Evolutionary conservation across 2,888 invertebrate species (phyloP), one percentile per base, ranked within the genome.

Genomic region (Leptogaster cylindrica): DNA sequence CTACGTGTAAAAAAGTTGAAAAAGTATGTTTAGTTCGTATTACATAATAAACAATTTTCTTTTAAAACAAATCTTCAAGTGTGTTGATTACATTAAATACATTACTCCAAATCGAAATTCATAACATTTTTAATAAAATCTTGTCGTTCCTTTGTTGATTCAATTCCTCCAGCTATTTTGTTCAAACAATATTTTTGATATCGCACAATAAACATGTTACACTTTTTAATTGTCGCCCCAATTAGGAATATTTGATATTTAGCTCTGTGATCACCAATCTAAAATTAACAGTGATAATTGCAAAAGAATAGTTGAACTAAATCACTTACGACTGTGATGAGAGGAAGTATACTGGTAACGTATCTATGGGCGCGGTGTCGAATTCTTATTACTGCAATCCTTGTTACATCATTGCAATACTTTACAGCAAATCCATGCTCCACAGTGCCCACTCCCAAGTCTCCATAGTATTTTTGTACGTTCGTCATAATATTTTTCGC

Each of bases 201-300:
- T 69, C 83, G 85, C 75, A 88, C 83, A 66, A 92, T 85, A 75
- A 88, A 91, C 72, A 86, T 86, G 75, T 89, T 91, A 79, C 92
- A 91, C 71, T 92, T 90, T 78, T 87, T 89, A 63, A 93, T 83
- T 12, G 92, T 91, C 2, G 92, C 92, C 18, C 92, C 91, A 1
- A 87, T 84, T 77, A 92, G 91, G 3, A 92, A 77, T 14, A 88
- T 89, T 58, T 84, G 85, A 20, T 91, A 77, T 63, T 81, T 83
- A 0, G 89, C 88, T 55, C 82, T 80, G 70, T 86, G 82, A 23
- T 85, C 85, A 7, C 87, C 88, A 41, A 92, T 82, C 80, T 81
- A 7, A 69, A 72, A 46, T 68, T 23, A 23, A 27, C 6, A 46
- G 31, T 33, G 23, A 14, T 52, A 52, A 5, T 48, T 10, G 16